Evolutionary conservation across 2,888 invertebrate genomes (phyloP).

Genomic region (Toxonevra muliebris): DNA sequence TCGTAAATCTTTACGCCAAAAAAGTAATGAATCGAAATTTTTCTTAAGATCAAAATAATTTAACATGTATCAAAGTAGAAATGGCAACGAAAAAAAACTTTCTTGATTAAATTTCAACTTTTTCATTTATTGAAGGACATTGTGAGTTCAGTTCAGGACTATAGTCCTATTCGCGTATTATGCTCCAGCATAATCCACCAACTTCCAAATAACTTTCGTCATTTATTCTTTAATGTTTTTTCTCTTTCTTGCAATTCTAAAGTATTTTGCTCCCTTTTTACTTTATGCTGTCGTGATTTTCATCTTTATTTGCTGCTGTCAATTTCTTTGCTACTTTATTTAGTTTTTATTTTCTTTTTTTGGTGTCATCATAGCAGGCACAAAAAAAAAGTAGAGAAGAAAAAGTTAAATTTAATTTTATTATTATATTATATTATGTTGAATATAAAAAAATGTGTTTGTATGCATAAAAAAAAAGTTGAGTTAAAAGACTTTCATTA

Average conservation of each 20-base stretch:
- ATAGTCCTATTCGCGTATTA: too few species aligned
- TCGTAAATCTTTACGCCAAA: too few species aligned
- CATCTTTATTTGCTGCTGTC: slow-evolving; percentile 30
- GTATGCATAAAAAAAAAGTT: too few species aligned
- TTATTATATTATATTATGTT: too few species aligned
- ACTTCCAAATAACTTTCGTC: too few species aligned
- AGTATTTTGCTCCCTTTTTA: background rate
- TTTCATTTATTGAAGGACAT: slow-evolving; percentile 23
- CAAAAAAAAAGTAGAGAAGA: background rate
- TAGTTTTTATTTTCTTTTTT: too few species aligned
- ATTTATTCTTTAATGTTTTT: too few species aligned
- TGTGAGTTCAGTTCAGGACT: background rate
- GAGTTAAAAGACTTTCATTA: too few species aligned
- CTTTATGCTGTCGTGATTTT: slow-evolving; percentile 24
- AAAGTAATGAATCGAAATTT: slow-evolving; percentile 4
- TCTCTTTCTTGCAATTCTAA: too few species aligned
- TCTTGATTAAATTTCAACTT: slow-evolving; percentile 33
- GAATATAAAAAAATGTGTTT: too few species aligned
- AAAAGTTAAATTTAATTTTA: too few species aligned
- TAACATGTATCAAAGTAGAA: slow-evolving; percentile 12
- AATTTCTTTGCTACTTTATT: slow-evolving; percentile 28
- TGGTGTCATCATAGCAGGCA: background rate
- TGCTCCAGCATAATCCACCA: too few species aligned
- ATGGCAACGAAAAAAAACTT: slow-evolving; percentile 21
- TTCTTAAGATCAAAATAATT: slow-evolving; percentile 29